Base-by-base conservation (phyloP, 2,113 vertebrate species). In the Chelonoidis abingdonii region DNA sequence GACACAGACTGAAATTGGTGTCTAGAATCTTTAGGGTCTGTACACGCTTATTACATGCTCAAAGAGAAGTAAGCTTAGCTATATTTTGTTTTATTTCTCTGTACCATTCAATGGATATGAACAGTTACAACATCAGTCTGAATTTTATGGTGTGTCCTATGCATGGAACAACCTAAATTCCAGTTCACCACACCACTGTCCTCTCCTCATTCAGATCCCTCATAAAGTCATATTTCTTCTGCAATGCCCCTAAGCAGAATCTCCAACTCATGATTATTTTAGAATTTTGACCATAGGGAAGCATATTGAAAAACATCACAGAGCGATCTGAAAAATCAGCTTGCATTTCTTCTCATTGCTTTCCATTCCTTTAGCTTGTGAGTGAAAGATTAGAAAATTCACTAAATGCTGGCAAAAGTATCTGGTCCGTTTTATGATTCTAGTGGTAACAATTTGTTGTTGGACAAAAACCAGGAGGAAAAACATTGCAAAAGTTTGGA, bases 61-160 rank as follows among this genome's bases (percentile, higher is more conserved):
- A 80, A 83, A 65, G 2, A 25, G 44, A 62, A 95, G 56, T 1
- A 76, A 41, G 80, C 86, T 79, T 80, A 49, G 19, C 21, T 24
- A 69, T 76, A 41, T 76, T 91, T 86, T 69, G 38, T 6, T 5
- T 53, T 88, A 22, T 22, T 82, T 80, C n/a, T 52, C 17, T 38
- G 27, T 82, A 35, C 4, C 89, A 2, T 21, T 88, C 10, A 47
- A 81, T 49, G 69, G 27, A 80, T 38, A 90, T 44, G 52, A 6
- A 35, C 65, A 50, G 81, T 94, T 56, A 82, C 24, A 57, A 27
- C 47, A n/a, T 35, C 21, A 80, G 0, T 76, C 47, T 82, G 52
- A 21, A 88, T 94, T 86, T 92, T 38, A 75, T 93, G 50, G 27
- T 89, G n/a, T 50, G 80, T 6, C 31, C 65, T 92, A 91, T 9